Evolutionary conservation across 1,140 invertebrate species (phyloP).

Genomic region (Macrosteles quadrilineatus): DNA sequence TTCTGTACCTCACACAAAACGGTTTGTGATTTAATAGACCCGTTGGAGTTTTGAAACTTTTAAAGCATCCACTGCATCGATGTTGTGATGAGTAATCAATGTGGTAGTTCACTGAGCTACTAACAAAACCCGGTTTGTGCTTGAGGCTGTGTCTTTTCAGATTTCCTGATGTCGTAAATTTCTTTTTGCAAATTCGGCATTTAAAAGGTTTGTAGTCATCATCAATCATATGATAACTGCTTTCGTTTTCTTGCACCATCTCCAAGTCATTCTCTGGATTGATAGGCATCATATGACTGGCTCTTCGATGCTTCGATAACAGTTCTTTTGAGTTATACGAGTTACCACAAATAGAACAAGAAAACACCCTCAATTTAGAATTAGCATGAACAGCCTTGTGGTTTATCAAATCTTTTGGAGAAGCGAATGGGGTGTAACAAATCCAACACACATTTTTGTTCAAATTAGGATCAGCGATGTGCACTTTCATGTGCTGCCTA

Average conservation of each 20-base stretch:
- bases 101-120: background rate
- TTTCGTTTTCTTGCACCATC: no score
- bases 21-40: conserved; percentile 6
- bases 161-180: conserved; percentile 54
- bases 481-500: conserved; percentile 57
- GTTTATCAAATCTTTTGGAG: conserved; percentile 59
- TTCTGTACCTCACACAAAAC: background rate
- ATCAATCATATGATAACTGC: background rate
- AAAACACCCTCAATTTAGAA: conserved; percentile 64
- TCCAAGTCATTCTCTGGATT: no score
- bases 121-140: conserved; percentile 3
- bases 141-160: conserved; percentile 36
- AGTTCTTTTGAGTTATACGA: conserved; percentile 56
- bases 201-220: conserved; percentile 48
- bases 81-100: background rate
- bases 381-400: conserved; percentile 66
- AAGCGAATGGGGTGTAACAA: conserved; percentile 61
- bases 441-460: conserved; percentile 60
- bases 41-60: background rate
- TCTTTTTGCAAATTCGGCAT: conserved; percentile 61
- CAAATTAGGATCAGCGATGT: conserved; percentile 52
- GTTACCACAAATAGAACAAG: conserved; percentile 59
- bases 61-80: background rate
- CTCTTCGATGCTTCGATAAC: background rate
- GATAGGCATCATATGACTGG: background rate